Evolutionary conservation across 2,888 invertebrate genomes (phyloP), one percentile per base, ranked within the genome.

Genomic region (Rosalia funebris): DNA sequence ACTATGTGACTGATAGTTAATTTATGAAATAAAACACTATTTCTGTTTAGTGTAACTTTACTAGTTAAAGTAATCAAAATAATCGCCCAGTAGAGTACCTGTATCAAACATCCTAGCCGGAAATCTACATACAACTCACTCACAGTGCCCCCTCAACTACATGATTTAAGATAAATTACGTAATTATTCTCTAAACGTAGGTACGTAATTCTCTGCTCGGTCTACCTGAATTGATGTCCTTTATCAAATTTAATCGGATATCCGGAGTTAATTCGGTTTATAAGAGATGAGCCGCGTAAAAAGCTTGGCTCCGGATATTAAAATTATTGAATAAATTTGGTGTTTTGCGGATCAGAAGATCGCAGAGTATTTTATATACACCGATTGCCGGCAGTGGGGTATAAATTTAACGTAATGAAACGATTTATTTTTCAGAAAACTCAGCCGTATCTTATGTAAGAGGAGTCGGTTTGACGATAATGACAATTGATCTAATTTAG

Each of bases 121-220:
- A n/a, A n/a, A n/a, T n/a, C n/a, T n/a, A n/a, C n/a, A n/a, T n/a
- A n/a, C n/a, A n/a, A n/a, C n/a, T n/a, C n/a, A n/a, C n/a, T n/a
- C n/a, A n/a, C n/a, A n/a, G n/a, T n/a, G n/a, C n/a, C n/a, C n/a
- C n/a, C n/a, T n/a, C n/a, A n/a, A n/a, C n/a, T n/a, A n/a, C n/a
- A n/a, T n/a, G n/a, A n/a, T n/a, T n/a, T n/a, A n/a, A 16, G 44
- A 25, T 44, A 44, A 44, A 44, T 44, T 44, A 14, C 44, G 20
- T 20, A 11, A 44, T 44, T 25, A 44, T 20, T n/a, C 12, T 20
- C 9, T 19, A 12, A 44, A 44, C 20, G 41, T 41, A 41, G 4
- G 3, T 2, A 11, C 20, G 25, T 25, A 25, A 12, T 14, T 44
- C 44, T 25, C 20, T 44, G 20, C 19, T 5, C 20, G 44, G 25